Conservation (phyloP, 2,888 invertebrate genomes). For the Cephus pygmeus region DNA sequence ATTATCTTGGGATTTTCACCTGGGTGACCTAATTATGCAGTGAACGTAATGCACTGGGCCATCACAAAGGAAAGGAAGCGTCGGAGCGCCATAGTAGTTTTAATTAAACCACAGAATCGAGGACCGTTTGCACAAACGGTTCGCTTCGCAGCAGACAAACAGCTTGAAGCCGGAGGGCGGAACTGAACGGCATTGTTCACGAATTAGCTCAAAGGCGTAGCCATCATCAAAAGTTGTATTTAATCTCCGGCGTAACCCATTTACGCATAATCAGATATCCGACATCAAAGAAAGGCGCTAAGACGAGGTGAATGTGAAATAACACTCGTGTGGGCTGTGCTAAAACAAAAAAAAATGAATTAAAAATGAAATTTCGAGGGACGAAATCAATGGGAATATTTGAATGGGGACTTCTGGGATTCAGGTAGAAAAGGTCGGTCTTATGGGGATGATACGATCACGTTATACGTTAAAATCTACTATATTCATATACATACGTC, state of each 20-base stretch:
- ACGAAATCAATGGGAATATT: background rate
- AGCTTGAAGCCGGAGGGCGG: background rate
- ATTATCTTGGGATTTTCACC: background rate
- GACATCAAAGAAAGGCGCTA: background rate
- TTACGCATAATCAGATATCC: background rate
- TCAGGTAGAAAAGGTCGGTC: background rate
- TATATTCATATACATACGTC: background rate
- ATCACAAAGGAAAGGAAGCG: background rate
- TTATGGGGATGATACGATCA: background rate
- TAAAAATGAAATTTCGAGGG: background rate
- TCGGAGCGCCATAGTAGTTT: background rate
- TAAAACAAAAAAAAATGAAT: background rate
- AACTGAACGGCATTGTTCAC: background rate
- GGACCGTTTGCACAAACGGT: background rate
- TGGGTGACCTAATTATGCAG: background rate
- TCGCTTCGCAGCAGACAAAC: background rate
- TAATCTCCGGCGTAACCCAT: background rate
- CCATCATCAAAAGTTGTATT: background rate
- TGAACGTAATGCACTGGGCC: background rate
- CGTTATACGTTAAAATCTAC: background rate
- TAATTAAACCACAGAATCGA: background rate
- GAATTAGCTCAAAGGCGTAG: background rate
- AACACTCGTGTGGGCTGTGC: background rate
- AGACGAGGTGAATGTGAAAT: background rate
- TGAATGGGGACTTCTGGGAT: background rate